phyloP scores from a whole-genome alignment of 1,140 invertebrate species.

The Plectus sambesii region DNA sequence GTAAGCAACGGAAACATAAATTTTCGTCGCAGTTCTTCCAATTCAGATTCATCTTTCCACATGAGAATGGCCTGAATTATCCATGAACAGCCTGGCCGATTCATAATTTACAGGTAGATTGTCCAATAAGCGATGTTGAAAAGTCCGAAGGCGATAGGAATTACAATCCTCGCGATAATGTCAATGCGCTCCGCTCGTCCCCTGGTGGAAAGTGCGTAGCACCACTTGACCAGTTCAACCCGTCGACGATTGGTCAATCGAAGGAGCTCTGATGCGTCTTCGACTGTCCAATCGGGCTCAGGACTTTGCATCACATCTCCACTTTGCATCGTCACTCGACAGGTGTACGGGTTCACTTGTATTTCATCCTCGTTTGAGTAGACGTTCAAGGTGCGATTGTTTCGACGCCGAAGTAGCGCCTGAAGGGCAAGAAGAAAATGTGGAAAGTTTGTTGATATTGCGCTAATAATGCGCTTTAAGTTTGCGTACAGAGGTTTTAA shows the following conservation, averaged over 20 bases:
- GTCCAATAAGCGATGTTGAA: constrained; percentile 75
- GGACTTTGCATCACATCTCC: constrained; percentile 37
- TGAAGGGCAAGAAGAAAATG: too few relatives aligned
- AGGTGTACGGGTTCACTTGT: constrained; percentile 38
- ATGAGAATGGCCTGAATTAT: too few relatives aligned
- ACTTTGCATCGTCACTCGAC: constrained; percentile 28
- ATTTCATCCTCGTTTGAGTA: constrained; percentile 27
- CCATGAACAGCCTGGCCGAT: too few relatives aligned
- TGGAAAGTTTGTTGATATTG: too few relatives aligned
- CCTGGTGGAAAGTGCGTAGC: constrained; percentile 36
- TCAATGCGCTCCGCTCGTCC: constrained; percentile 44
- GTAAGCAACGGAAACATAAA: too few relatives aligned
- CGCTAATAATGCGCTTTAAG: too few relatives aligned
- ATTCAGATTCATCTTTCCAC: too few relatives aligned
- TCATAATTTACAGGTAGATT: constrained; percentile 68
- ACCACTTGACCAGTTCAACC: constrained; percentile 43
- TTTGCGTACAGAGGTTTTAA: too few relatives aligned
- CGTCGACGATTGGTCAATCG: constrained; percentile 28
- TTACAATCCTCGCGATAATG: constrained; percentile 51
- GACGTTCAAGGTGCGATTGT: constrained; percentile 13
- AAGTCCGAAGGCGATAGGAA: constrained; percentile 52
- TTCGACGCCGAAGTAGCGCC: constrained; percentile 28
- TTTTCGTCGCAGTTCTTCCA: too few relatives aligned
- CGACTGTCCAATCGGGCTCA: constrained; percentile 1
- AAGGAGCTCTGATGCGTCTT: background rate